Evolutionary conservation across 2,113 vertebrate species (phyloP).

Genomic region (Tychaedon coryphoeus): DNA sequence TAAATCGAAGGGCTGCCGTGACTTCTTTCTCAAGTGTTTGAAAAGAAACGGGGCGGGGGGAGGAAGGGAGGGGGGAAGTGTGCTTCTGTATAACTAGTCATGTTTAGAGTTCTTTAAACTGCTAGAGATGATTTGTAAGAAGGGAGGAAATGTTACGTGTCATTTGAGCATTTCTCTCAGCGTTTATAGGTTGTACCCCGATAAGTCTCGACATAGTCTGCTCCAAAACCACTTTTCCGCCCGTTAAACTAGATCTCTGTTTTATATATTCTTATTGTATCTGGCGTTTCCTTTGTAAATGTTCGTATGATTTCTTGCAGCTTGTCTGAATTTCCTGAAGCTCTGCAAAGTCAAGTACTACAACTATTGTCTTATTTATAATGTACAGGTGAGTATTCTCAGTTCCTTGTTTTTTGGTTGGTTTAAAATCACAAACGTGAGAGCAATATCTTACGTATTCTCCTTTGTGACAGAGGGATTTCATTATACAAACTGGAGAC

Average conservation of each 20-base stretch:
- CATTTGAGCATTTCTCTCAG: background rate
- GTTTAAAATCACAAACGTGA: background rate
- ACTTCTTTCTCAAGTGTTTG: background rate
- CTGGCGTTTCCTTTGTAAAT: background rate
- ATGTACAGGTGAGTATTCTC: conserved; percentile 87
- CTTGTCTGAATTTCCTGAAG: conserved; percentile 93
- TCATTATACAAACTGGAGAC: conserved; percentile 94
- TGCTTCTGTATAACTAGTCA: background rate
- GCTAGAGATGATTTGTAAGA: background rate
- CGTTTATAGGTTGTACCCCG: fast-evolving
- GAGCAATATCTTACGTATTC: background rate
- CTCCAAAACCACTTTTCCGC: background rate
- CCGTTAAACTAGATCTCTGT: fast-evolving
- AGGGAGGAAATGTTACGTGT: no score
- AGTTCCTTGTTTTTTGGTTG: background rate
- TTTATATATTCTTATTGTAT: fast-evolving
- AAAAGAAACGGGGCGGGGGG: background rate
- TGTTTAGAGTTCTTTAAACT: background rate
- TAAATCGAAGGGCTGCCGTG: background rate
- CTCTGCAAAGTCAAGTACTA: conserved; percentile 98
- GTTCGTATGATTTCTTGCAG: conserved; percentile 71
- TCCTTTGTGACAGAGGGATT: conserved; percentile 83
- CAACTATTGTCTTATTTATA: conserved; percentile 96
- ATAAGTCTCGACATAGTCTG: background rate
- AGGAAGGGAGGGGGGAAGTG: no score